These are phyloP conservation scores for Ammodytes marinus DNA, from an alignment of 2,113 vertebrate species.

Conservation along the genomic window DNA sequence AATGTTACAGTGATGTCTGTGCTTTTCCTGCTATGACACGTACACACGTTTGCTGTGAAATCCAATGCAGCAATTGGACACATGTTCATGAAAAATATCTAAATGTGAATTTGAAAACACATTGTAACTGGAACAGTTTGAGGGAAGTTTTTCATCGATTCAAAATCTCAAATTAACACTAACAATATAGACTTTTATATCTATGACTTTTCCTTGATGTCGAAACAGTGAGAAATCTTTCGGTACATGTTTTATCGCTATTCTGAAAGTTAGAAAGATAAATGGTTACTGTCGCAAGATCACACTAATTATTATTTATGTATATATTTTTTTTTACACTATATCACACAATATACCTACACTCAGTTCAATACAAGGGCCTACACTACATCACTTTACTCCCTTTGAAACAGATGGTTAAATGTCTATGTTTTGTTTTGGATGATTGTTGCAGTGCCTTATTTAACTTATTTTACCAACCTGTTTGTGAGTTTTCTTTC, in stretches of 20 bases:
- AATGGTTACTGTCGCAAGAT: conserved; percentile 56
- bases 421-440: conserved; percentile 29
- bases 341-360: conserved; percentile 24
- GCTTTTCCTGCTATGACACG: background rate
- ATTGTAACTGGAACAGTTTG: background rate
- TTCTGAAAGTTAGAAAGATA: background rate
- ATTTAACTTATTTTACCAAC: conserved; percentile 58
- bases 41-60: background rate
- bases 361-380: conserved; percentile 47
- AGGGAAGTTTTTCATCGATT: background rate
- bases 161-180: background rate
- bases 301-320: conserved; percentile 33
- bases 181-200: background rate
- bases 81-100: background rate
- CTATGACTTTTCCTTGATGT: background rate
- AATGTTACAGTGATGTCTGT: background rate
- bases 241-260: conserved; percentile 1
- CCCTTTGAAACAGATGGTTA: conserved; percentile 10
- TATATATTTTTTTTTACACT: conserved; percentile 50
- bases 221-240: background rate
- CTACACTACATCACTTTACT: conserved; percentile 74
- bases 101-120: conserved; percentile 13
- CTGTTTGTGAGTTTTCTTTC: conserved; percentile 53
- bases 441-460: conserved; percentile 77
- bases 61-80: background rate